These are phyloP conservation scores for Cryptoleucopteryx plumbea DNA, from an alignment of 2,113 vertebrate genomes.

Conservation along the genomic window DNA sequence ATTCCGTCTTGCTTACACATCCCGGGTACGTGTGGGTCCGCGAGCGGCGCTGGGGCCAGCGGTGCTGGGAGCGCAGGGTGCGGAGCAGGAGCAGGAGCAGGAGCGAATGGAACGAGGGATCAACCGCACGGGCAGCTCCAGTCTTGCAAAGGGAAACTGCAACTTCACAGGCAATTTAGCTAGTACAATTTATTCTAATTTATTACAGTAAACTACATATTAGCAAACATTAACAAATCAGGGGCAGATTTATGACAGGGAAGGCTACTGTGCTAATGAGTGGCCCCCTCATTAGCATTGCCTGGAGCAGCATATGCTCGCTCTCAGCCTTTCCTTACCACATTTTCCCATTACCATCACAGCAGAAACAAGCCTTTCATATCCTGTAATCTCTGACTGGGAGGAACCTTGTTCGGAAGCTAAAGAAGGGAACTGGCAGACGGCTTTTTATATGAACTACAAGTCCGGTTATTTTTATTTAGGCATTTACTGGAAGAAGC, in stretches of 20 bases:
- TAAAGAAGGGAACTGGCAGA: background rate
- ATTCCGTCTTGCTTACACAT: background rate
- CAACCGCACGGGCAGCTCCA: background rate
- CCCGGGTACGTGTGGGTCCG: background rate
- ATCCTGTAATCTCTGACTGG: background rate
- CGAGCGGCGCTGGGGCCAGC: background rate
- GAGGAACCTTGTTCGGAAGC: background rate
- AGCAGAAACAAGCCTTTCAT: constrained; percentile 9
- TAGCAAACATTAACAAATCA: constrained; percentile 45
- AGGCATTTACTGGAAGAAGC: background rate
- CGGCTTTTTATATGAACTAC: background rate
- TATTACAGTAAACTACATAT: constrained; percentile 39
- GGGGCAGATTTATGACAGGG: constrained; percentile 30
- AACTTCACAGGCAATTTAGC: constrained; percentile 33
- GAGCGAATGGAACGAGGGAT: background rate
- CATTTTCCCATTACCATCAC: background rate
- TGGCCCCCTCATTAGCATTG: background rate
- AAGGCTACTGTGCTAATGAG: constrained; percentile 44
- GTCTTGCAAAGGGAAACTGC: background rate
- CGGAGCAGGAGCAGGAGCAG: background rate
- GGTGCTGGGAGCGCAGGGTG: background rate
- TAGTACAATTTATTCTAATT: constrained; percentile 28
- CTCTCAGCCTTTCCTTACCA: background rate
- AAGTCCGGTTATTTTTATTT: background rate
- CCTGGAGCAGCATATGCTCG: constrained; percentile 9